Base-by-base conservation (phyloP, 2,113 vertebrate genomes). In the Nibea albiflora region DNA sequence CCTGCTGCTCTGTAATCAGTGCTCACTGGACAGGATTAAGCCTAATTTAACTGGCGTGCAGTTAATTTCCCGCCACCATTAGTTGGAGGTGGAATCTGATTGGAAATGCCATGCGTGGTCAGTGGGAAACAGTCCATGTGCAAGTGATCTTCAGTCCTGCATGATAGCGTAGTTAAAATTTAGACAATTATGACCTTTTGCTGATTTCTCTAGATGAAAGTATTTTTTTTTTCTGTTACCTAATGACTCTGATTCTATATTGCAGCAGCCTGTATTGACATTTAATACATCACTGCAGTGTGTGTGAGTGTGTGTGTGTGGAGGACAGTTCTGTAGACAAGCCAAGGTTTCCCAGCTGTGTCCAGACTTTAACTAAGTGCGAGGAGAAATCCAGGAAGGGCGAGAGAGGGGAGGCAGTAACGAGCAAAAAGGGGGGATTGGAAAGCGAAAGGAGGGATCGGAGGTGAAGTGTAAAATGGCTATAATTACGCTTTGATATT, bases 401-500 rank as follows among this genome's bases (percentile, higher is more conserved):
- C 57, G 26, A 14, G n/a, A 58, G 26, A 22, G 53, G 60, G 31
- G 17, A 62, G 64, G 12, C 12, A 65, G 28, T 16, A 17, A 22
- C 62, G 46, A 67, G 47, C 35, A 39, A 39, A 71, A 11, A 74
- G 11, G 50, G 42, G 58, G 31, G 31, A 35, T 35, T 6, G 5
- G 7, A 35, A 35, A 35, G 31, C 9, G 24, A 69, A 24, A 28
- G 42, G 53, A 65, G 28, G 31, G 35, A 85, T 76, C 35, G 1
- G 69, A 84, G 80, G 61, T 86, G 76, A 85, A 70, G 76, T 79
- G 81, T 88, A 70, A 86, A 87, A 90, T 78, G 44, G 2, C 44
- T 81, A 7, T 84, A 82, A 88, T 88, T 84, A 84, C 28, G 65
- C 75, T 84, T 76, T 86, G 76, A 70, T 82, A 88, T 90, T 42